Conservation (phyloP, 2,113 vertebrate species). For the Melospiza georgiana region DNA sequence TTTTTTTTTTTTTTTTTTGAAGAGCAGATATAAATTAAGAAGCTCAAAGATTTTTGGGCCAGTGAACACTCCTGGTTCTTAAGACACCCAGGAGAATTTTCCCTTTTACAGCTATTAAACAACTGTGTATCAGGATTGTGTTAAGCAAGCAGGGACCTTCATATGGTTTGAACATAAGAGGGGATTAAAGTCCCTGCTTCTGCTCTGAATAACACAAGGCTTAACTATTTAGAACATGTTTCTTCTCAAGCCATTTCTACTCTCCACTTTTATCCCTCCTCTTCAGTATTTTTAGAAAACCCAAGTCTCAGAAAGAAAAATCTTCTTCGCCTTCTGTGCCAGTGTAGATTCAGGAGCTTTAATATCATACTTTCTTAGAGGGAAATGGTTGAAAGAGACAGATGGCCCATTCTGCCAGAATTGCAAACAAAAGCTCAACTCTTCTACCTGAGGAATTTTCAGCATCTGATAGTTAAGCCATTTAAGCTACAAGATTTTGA, state of each 20-base stretch:
- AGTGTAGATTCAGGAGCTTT: neutral
- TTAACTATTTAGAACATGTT: neutral
- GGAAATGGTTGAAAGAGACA: slow-evolving; percentile 35
- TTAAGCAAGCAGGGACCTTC: neutral
- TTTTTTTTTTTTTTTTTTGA: too few relatives aligned
- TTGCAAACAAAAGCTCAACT: slow-evolving; percentile 6
- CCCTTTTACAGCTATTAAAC: neutral
- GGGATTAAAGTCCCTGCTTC: neutral
- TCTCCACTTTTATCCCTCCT: neutral
- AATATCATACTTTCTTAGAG: neutral
- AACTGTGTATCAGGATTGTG: neutral
- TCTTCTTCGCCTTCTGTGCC: neutral
- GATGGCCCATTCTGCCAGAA: slow-evolving; percentile 13
- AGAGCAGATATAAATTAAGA: neutral
- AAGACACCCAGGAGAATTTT: neutral
- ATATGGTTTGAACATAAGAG: neutral
- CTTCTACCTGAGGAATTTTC: slow-evolving; percentile 18
- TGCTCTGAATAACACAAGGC: neutral
- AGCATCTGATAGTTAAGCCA: neutral
- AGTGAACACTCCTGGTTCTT: neutral
- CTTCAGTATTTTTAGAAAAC: slow-evolving; percentile 14
- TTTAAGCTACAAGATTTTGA: neutral
- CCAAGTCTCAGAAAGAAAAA: neutral
- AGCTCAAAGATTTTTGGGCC: neutral
- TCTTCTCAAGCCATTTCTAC: neutral